Base-by-base conservation (phyloP, 2,113 vertebrate genomes). In the Onychostoma macrolepis region DNA sequence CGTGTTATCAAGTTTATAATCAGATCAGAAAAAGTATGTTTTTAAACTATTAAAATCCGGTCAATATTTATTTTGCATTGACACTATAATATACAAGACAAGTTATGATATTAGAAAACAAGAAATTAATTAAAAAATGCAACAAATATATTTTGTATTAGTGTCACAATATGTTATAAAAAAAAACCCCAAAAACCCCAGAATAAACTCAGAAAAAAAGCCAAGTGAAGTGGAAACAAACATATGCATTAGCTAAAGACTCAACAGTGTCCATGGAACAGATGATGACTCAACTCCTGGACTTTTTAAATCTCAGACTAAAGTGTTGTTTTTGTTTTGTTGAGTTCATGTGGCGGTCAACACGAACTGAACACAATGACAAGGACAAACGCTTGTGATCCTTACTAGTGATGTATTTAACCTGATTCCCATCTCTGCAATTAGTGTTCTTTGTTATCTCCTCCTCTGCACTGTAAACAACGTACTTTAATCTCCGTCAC, bases 401-500 rank as follows among this genome's bases (percentile, higher is more conserved):
- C n/a, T 21, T 74, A 69, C 28, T 11, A 71, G 45, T 48, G 56
- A 36, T 48, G 33, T 56, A 45, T 87, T 48, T 89, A 72, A 84
- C 58, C 71, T 38, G 77, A 38, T 69, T 74, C 19, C n/a, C 2
- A 53, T 76, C 50, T 48, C 36, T 8, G 21, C 74, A 58, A 24
- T 12, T 50, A 17, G 30, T 86, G 41, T 58, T 72, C 74, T 45
- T 36, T 28, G 41, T 53, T n/a, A 17, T 28, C 24, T 56, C 43
- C 43, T 38, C 21, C 30, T 45, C 58, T 28, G 7, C 36, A 43
- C 30, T 24, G 10, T 74, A 75, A 86, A 72, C 75, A 75, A 53
- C 84, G 8, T 30, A 79, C 71, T 77, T 76, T 86, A 86, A 86
- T 86, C 84, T 63, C n/a, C 9, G 12, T 30, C n/a, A 75, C 6